A percentile compares a stretch with the other conserved stretches of the same genome.
These are phyloP conservation scores for Neodontobutis hainanensis DNA, from an alignment of 2,113 vertebrate species.

Conservation along the genomic window DNA sequence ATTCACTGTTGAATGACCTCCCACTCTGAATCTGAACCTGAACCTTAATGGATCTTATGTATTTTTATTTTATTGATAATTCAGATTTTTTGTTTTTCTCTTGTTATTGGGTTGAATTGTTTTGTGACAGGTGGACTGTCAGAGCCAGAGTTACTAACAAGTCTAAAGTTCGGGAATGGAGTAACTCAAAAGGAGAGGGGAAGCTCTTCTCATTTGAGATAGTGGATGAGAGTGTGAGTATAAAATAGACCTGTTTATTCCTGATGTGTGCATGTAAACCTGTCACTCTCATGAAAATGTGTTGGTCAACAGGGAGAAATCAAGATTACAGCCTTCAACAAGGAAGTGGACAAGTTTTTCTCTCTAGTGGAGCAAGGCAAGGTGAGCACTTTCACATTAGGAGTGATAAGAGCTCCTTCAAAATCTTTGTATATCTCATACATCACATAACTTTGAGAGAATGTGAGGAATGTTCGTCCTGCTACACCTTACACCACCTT, in stretches of 20 bases:
- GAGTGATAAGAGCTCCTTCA: constrained; percentile 24
- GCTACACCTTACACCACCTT: not conserved
- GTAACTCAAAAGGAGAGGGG: constrained; percentile 94
- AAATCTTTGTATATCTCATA: constrained; percentile 8
- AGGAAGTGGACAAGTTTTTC: constrained; percentile 95
- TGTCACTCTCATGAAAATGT: constrained; percentile 32
- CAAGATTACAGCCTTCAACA: constrained; percentile 93
- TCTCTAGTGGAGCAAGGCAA: constrained; percentile 92
- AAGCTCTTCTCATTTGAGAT: constrained; percentile 93
- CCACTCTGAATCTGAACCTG: too few species aligned
- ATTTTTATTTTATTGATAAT: too few species aligned
- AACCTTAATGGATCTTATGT: too few species aligned
- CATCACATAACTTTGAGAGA: not conserved
- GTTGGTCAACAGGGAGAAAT: constrained; percentile 89
- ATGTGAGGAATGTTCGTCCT: constrained; percentile 1
- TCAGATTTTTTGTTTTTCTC: too few species aligned
- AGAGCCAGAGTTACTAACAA: constrained; percentile 93
- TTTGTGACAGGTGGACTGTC: constrained; percentile 87
- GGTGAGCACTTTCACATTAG: constrained; percentile 74
- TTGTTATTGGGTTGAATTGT: too few species aligned
- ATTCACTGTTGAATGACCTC: too few species aligned
- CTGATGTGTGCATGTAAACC: constrained; percentile 10
- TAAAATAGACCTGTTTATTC: constrained; percentile 3
- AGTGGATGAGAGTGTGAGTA: constrained; percentile 94
- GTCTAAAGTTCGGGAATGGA: constrained; percentile 89